phyloP scores from a whole-genome alignment of 1,140 invertebrate species.

The Eumeta japonica region DNA sequence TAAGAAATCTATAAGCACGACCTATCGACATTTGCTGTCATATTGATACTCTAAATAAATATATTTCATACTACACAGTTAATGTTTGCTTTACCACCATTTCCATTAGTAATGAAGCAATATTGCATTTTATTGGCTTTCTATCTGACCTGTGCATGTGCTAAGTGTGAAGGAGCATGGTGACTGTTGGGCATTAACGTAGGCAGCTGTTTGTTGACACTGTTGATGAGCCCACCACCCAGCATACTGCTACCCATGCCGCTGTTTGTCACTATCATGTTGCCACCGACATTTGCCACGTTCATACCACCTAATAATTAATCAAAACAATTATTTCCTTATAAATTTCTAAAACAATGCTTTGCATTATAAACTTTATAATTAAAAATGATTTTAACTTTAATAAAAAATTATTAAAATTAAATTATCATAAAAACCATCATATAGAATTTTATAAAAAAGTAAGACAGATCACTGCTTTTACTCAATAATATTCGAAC shows the following conservation, averaged over 20 bases:
- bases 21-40: no score
- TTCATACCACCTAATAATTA: slow-evolving; percentile 58
- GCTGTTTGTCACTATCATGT: slow-evolving; percentile 71
- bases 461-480: not conserved
- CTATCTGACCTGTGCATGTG: slow-evolving; percentile 52
- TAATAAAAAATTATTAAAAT: not conserved
- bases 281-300: slow-evolving; percentile 61
- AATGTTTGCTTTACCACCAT: no score
- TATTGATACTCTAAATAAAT: no score
- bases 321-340: not conserved
- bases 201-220: slow-evolving; percentile 67
- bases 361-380: not conserved
- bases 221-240: slow-evolving; percentile 65
- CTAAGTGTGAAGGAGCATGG: slow-evolving; percentile 39
- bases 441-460: not conserved
- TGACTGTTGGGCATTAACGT: slow-evolving; percentile 56
- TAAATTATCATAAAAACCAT: not conserved
- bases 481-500: not conserved
- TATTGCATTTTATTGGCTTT: no score
- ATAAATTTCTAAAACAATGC: not conserved
- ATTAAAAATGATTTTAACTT: not conserved
- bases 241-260: slow-evolving; percentile 65
- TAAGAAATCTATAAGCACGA: no score
- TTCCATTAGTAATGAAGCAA: no score
- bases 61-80: no score